phyloP scores from a whole-genome alignment of 2,113 vertebrate species.

The Zosterops pallidus region DNA sequence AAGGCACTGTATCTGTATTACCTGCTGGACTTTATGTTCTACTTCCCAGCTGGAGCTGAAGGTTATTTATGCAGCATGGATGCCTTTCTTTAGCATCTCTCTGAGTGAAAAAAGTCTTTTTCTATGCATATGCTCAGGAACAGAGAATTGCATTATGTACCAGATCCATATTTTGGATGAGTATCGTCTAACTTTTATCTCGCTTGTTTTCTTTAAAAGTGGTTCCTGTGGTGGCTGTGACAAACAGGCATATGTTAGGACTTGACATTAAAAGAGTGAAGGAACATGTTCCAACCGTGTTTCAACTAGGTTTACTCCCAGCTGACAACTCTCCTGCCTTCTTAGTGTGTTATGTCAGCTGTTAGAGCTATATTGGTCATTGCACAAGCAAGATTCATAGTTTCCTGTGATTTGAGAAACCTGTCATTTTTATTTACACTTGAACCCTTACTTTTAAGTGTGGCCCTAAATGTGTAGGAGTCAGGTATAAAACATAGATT shows the following conservation, averaged over 20 bases:
- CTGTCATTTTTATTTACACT: conserved; percentile 8
- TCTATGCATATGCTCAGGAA: background rate
- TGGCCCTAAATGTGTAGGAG: background rate
- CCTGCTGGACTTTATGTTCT: background rate
- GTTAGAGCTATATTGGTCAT: background rate
- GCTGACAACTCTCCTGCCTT: background rate
- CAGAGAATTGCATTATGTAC: background rate
- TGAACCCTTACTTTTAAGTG: background rate
- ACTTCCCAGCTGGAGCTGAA: background rate
- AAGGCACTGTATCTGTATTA: background rate
- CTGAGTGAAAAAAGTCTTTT: background rate
- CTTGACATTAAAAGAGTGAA: background rate
- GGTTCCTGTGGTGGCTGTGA: background rate
- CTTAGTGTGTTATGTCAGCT: background rate
- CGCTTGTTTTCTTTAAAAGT: background rate
- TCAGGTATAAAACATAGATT: background rate
- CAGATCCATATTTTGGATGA: background rate
- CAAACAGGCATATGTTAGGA: background rate
- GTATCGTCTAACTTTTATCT: background rate
- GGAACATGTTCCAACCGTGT: background rate
- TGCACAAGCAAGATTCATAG: background rate
- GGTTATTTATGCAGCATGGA: background rate
- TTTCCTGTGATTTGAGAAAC: background rate
- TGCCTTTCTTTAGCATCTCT: background rate
- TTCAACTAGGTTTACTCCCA: background rate